Evolutionary conservation across 64 coral and sea anemone genomes (phyloP).

Genomic region (Montipora capricornis): DNA sequence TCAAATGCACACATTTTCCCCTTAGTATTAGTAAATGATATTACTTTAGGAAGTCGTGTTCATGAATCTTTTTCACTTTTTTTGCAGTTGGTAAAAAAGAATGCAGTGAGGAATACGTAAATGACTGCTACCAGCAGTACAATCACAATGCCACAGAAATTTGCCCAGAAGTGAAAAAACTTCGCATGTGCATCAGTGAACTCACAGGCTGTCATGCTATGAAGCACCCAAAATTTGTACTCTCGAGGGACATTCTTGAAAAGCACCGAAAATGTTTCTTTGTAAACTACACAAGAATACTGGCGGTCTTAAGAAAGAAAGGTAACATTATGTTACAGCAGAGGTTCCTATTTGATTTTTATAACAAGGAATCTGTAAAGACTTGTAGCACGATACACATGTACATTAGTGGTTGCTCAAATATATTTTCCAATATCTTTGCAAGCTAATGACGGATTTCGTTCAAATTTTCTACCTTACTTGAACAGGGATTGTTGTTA

Average conservation of each 20-base stretch:
- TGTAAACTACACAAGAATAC: slow-evolving; percentile 86
- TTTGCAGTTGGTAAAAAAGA: slow-evolving; percentile 60
- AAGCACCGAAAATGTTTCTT: slow-evolving; percentile 82
- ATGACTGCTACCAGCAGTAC: slow-evolving; percentile 66
- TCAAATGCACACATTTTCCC: too few relatives aligned
- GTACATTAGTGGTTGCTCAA: too few relatives aligned
- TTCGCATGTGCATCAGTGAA: slow-evolving; percentile 59
- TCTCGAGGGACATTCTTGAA: slow-evolving; percentile 60
- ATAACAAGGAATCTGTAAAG: too few relatives aligned
- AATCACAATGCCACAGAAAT: slow-evolving; percentile 60
- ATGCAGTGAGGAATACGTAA: slow-evolving; percentile 80
- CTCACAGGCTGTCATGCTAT: slow-evolving; percentile 74
- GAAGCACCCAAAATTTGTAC: slow-evolving; percentile 83
- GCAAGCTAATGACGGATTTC: too few relatives aligned
- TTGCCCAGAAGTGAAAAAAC: slow-evolving; percentile 82
- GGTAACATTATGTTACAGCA: slow-evolving; percentile 15
- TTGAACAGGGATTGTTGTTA: too few relatives aligned
- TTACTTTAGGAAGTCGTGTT: too few relatives aligned
- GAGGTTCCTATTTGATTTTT: too few relatives aligned
- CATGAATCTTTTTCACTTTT: background rate
- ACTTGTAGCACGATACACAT: too few relatives aligned
- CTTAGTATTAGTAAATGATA: too few relatives aligned
- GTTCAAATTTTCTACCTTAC: too few relatives aligned
- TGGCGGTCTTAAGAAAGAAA: slow-evolving; percentile 70
- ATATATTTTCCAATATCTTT: too few relatives aligned